A percentile compares a stretch with the other conserved stretches of the same genome.
phyloP scores from a whole-genome alignment of 2,888 invertebrate genomes.

The Andricus curvator region DNA sequence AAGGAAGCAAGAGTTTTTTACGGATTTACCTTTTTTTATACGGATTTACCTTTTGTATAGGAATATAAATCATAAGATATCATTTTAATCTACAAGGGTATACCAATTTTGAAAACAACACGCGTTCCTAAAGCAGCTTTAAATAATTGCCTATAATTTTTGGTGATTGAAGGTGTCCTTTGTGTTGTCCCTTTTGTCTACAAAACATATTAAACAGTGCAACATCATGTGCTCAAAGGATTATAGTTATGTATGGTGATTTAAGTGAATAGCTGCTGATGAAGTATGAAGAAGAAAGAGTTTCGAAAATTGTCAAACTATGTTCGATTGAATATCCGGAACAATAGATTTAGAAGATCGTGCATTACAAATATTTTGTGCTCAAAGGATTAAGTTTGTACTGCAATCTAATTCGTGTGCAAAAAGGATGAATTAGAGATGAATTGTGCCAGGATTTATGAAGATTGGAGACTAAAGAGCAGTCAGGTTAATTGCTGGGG shows the following conservation, averaged over 20 bases:
- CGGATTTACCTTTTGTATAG: neutral
- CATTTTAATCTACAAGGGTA: neutral
- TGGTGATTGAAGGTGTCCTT: too few species aligned
- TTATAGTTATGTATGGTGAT: too few species aligned
- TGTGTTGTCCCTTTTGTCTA: too few species aligned
- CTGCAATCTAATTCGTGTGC: neutral
- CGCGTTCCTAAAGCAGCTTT: too few species aligned
- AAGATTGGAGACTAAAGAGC: conserved; percentile 1
- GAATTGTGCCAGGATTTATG: neutral
- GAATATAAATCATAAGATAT: neutral
- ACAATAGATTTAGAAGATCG: neutral
- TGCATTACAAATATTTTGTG: neutral
- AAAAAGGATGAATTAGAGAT: neutral
- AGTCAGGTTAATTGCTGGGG: neutral
- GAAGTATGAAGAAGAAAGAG: too few species aligned
- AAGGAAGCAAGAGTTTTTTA: neutral
- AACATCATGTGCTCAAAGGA: too few species aligned
- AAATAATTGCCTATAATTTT: too few species aligned
- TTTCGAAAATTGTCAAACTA: too few species aligned
- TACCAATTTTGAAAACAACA: neutral
- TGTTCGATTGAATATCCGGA: neutral
- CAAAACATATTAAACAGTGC: too few species aligned
- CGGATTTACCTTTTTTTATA: neutral
- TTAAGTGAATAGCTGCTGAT: too few species aligned
- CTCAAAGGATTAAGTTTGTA: neutral